phyloP scores from a whole-genome alignment of 2,797 vertebrate species.

The Sebastes itinus region DNA sequence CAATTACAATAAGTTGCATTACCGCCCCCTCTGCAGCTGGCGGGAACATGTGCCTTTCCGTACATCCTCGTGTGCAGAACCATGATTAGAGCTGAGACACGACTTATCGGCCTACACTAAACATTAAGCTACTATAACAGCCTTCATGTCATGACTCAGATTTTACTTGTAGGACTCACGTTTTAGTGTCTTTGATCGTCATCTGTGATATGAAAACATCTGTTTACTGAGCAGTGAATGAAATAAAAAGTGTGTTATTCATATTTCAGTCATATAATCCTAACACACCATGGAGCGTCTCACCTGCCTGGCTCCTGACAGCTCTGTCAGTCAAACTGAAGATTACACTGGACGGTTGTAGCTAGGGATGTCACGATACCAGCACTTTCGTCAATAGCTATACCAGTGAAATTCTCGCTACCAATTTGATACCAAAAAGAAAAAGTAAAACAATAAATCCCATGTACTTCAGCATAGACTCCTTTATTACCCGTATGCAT shows the following conservation, averaged over 20 bases:
- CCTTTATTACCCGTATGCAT: no score
- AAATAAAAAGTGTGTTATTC: not conserved
- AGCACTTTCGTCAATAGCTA: no score
- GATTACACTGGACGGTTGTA: not conserved
- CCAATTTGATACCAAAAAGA: no score
- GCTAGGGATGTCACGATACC: not conserved
- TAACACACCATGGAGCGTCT: not conserved
- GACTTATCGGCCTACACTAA: not conserved
- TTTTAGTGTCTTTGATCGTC: not conserved
- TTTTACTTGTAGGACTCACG: not conserved
- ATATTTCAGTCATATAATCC: not conserved
- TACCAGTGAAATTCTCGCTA: no score
- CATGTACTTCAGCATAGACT: no score
- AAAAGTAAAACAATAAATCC: no score
- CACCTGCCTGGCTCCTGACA: not conserved
- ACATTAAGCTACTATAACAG: not conserved
- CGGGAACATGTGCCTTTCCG: not conserved
- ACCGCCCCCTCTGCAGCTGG: not conserved
- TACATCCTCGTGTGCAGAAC: not conserved
- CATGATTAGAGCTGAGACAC: not conserved
- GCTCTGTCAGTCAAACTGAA: not conserved
- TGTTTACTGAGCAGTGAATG: not conserved
- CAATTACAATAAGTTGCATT: not conserved
- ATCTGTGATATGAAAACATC: not conserved
- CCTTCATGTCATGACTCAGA: not conserved